These are phyloP conservation scores for Chaunax sp. DNA, from an alignment of 2,797 vertebrate species.

Conservation along the genomic window DNA sequence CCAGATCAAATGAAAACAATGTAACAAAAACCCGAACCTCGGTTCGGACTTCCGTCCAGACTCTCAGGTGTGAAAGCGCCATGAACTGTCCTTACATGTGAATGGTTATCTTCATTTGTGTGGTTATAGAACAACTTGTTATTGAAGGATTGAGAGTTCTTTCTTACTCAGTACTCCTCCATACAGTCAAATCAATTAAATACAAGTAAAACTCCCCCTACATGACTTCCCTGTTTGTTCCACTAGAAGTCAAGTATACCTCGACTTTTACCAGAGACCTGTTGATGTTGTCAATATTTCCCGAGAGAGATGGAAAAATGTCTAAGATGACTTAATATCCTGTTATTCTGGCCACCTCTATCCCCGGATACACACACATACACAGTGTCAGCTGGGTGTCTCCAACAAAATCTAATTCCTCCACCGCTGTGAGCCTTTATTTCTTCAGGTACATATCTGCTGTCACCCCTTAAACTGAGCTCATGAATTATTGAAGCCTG, in stretches of 20 bases:
- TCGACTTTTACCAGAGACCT: constrained; percentile 4
- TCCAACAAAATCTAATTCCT: constrained; percentile 33
- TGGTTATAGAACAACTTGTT: too few relatives aligned
- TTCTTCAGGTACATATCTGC: constrained; percentile 40
- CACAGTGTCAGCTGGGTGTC: constrained; percentile 1
- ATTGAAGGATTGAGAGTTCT: too few relatives aligned
- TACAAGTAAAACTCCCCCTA: too few relatives aligned
- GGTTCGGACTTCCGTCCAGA: too few relatives aligned
- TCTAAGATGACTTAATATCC: constrained; percentile 22
- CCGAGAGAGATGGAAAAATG: constrained; percentile 20
- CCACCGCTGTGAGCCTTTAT: constrained; percentile 13
- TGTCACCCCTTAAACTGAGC: constrained; percentile 53
- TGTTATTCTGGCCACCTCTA: constrained; percentile 8
- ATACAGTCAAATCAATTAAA: too few relatives aligned
- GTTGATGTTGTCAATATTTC: constrained; percentile 25
- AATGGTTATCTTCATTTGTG: too few relatives aligned
- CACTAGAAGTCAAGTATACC: not conserved
- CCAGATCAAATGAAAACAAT: too few relatives aligned
- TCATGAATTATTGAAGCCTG: constrained; percentile 72
- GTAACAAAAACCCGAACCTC: too few relatives aligned
- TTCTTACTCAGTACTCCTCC: too few relatives aligned
- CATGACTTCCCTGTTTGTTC: too few relatives aligned
- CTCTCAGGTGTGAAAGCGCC: too few relatives aligned
- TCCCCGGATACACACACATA: not conserved
- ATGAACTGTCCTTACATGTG: too few relatives aligned